Conservation (phyloP, 2,113 vertebrate genomes). For the Candoia aspera region DNA sequence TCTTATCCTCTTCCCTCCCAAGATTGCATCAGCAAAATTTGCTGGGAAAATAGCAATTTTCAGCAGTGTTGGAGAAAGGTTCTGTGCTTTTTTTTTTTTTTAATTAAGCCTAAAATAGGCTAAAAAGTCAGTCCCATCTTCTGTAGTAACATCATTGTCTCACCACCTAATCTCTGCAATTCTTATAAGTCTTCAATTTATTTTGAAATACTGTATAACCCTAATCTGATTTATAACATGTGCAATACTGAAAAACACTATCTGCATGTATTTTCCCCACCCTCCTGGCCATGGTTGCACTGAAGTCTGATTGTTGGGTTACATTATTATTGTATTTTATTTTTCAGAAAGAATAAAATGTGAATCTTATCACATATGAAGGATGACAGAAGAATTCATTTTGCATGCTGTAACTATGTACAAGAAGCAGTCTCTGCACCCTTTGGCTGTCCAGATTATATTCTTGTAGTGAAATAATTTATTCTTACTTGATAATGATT, state of each 20-base stretch:
- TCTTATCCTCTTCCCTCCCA: background rate
- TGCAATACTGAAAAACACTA: background rate
- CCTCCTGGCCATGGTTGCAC: background rate
- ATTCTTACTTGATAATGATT: background rate
- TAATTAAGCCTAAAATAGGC: background rate
- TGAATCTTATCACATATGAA: background rate
- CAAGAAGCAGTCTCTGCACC: background rate
- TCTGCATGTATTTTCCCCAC: background rate
- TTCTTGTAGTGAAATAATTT: background rate
- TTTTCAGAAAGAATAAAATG: background rate
- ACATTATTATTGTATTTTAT: background rate
- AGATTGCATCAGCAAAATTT: background rate
- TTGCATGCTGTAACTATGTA: background rate
- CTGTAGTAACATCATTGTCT: background rate
- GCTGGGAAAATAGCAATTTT: background rate
- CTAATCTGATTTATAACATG: background rate
- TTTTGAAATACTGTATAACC: background rate
- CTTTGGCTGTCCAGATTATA: background rate
- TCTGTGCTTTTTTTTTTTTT: no score
- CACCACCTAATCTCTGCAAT: background rate
- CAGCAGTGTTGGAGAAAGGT: background rate
- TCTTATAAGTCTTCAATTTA: background rate
- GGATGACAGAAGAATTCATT: background rate
- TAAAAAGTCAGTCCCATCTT: background rate
- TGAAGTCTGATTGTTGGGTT: background rate